Percentiles rank a stretch among this genome's conserved stretches.
Conservation (phyloP, 23 tunicate species). For the Diplosoma virens region DNA sequence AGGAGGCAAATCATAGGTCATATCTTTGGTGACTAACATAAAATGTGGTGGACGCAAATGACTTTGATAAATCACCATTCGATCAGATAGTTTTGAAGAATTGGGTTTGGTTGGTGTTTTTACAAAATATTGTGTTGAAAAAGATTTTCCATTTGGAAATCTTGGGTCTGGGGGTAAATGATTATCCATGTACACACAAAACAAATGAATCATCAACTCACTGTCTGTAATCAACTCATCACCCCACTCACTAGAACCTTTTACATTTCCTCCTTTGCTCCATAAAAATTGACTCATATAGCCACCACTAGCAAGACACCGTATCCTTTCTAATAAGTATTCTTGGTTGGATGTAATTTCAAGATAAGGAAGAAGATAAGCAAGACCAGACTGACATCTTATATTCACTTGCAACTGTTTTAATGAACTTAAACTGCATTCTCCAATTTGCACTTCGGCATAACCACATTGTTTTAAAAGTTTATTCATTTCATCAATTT, state of each 20-base stretch:
- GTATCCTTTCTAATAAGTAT: slow-evolving; percentile 42
- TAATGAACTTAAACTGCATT: slow-evolving; percentile 40
- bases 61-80: slow-evolving; percentile 44
- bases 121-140: slow-evolving; percentile 51
- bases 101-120: slow-evolving; percentile 26
- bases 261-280: slow-evolving; percentile 54
- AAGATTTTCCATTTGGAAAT: slow-evolving; percentile 73
- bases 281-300: slow-evolving; percentile 81
- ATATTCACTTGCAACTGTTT: slow-evolving; percentile 50
- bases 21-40: slow-evolving; percentile 33
- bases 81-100: slow-evolving; percentile 1
- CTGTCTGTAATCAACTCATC: slow-evolving; percentile 68
- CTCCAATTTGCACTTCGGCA: slow-evolving; percentile 69
- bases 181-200: slow-evolving; percentile 67
- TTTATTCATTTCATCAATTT: slow-evolving; percentile 56
- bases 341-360: slow-evolving; percentile 69
- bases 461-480: slow-evolving; percentile 44
- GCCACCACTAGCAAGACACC: slow-evolving; percentile 42
- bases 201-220: slow-evolving; percentile 55
- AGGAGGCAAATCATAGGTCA: slow-evolving; percentile 41
- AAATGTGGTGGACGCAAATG: slow-evolving; percentile 63
- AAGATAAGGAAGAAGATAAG: slow-evolving; percentile 52
- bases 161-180: slow-evolving; percentile 77
- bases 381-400: slow-evolving; percentile 34
- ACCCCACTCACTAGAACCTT: slow-evolving; percentile 47